Conservation (phyloP, 2,797 vertebrate species). For the Epinephelus awoara region DNA sequence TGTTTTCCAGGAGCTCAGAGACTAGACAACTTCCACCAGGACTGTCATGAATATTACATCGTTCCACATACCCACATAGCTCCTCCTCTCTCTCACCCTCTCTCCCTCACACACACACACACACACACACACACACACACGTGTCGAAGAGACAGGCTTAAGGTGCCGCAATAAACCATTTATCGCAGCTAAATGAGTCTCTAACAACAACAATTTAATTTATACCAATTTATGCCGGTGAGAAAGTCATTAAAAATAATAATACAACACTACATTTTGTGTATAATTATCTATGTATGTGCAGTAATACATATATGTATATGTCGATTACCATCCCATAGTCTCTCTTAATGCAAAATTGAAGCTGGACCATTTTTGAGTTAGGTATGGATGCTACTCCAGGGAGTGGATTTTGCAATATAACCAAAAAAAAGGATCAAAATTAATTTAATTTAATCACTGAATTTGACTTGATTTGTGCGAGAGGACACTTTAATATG, state of each 20-base stretch:
- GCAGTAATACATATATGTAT: neutral
- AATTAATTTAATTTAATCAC: neutral
- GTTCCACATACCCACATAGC: constrained; percentile 64
- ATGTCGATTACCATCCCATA: neutral
- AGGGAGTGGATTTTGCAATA: neutral
- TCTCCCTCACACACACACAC: constrained; percentile 9
- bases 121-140: constrained; percentile 26
- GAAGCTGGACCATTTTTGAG: neutral
- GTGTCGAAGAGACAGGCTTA: constrained; percentile 26
- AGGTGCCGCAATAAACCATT: constrained; percentile 55
- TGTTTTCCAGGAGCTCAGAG: constrained; percentile 76
- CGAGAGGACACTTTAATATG: neutral
- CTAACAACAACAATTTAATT: constrained; percentile 17
- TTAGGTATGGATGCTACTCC: neutral
- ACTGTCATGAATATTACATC: constrained; percentile 87
- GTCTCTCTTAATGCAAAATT: neutral
- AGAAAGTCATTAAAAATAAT: neutral
- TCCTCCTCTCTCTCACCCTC: constrained; percentile 53
- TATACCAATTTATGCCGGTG: neutral
- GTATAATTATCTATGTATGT: neutral
- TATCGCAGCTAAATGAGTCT: constrained; percentile 43
- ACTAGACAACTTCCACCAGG: constrained; percentile 81
- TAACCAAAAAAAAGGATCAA: neutral
- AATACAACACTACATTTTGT: constrained; percentile 9
- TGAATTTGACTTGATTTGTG: neutral